Evolutionary conservation across 2,113 vertebrate genomes (phyloP), one percentile per base, ranked within the genome.

Genomic region (Planiliza haematocheilus): DNA sequence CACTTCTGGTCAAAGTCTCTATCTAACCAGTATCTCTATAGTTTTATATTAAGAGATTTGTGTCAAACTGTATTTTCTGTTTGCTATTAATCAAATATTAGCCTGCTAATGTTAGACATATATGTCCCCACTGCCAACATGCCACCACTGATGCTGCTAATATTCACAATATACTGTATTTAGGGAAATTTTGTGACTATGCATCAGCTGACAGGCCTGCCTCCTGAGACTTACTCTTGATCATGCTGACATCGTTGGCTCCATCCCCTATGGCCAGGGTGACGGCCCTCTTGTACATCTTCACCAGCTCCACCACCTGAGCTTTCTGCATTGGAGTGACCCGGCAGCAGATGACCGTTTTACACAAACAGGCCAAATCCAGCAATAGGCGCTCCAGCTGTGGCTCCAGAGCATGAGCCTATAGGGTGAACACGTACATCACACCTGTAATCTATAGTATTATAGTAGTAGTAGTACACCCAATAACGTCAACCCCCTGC

Each of bases 161-260:
- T n/a, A n/a, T n/a, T n/a, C n/a, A n/a, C n/a, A n/a, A n/a, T n/a
- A n/a, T n/a, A n/a, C n/a, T n/a, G n/a, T n/a, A n/a, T n/a, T n/a
- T n/a, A n/a, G n/a, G n/a, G n/a, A n/a, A n/a, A n/a, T n/a, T 41
- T 52, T 65, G 49, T 39, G 16, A 55, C 14, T 6, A 34, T 6
- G 30, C 41, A 30, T 53, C 39, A 37, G 1, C n/a, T 49, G 30
- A n/a, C n/a, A n/a, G n/a, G n/a, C n/a, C 16, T 62, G 17, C 5
- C n/a, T 61, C 17, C 46, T 55, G n/a, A 24, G 42, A n/a, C 87
- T 94, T 93, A 95, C 91, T 95, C 90, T 95, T 95, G 77, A 96
- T 96, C 93, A 95, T 95, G 88, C 93, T 94, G 91, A 96, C 93
- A n/a, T 95, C 95, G 82, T 95, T 96, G 81, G 94, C 93, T 86